A percentile compares a stretch with the other conserved stretches of the same genome.
Evolutionary conservation across 2,113 vertebrate species (phyloP).

Genomic region (Picathartes gymnocephalus): DNA sequence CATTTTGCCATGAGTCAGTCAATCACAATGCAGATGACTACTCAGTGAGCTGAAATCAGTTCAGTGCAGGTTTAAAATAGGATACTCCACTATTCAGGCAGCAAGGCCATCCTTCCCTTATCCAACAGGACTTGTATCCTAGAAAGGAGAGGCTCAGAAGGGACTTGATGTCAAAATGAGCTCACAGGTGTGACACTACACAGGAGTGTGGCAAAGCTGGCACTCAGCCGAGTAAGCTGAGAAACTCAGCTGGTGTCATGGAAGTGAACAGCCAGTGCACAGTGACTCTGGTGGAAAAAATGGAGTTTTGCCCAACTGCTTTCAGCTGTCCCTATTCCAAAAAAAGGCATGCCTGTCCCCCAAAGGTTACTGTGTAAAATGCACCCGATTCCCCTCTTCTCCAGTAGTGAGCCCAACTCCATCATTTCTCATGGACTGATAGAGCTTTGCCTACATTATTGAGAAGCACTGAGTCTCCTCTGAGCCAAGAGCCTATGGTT

Average conservation of each 20-base stretch:
- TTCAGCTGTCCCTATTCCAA: background rate
- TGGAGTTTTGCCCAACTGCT: background rate
- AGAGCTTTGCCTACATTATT: background rate
- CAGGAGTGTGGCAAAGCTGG: background rate
- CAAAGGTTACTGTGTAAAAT: background rate
- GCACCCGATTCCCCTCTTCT: fast-evolving
- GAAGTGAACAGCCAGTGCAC: background rate
- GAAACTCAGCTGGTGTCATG: background rate
- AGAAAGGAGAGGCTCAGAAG: background rate
- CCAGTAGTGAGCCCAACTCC: background rate
- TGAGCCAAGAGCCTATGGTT: background rate
- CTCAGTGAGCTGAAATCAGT: background rate
- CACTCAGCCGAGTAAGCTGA: background rate
- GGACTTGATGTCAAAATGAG: background rate
- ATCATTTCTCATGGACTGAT: background rate
- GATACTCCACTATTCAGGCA: background rate
- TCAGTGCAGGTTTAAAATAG: background rate
- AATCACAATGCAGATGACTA: background rate
- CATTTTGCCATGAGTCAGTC: background rate
- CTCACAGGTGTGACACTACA: background rate
- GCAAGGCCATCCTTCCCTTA: background rate
- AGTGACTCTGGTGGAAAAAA: background rate
- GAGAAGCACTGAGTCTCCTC: background rate
- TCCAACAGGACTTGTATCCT: background rate
- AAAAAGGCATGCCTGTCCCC: fast-evolving